Evolutionary conservation across 2,888 invertebrate species (phyloP), one percentile per base, ranked within the genome.

Genomic region (Drosophila quasianomalipes): DNA sequence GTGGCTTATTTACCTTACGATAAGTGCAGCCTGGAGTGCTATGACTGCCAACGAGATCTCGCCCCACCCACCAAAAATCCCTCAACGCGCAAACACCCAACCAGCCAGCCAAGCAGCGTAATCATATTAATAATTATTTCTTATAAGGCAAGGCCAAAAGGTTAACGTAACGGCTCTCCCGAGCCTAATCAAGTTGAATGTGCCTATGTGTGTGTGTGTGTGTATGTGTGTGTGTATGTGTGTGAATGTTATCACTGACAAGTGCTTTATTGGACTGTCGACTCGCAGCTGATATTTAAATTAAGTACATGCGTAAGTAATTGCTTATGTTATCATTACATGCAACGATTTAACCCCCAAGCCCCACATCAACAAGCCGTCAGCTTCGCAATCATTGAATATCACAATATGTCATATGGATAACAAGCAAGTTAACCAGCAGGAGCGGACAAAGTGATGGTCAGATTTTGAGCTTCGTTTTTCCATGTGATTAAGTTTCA

Each of bases 1-100:
- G 87, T 90, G 90, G 87, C 90, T 87, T 89, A 87, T 89, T 90
- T 87, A 86, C 87, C 90, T 89, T 82, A 86, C 80, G 88, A 88
- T 90, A 90, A 87, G 86, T 87, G 90, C 84, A 86, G 85, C 85
- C 90, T 82, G 79, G 88, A 85, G 85, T 85, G 83, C 79, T 74
- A 90, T 85, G 85, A 84, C 83, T 83, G 75, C 71, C 82, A 82
- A 78, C 69, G 55, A 71, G 57, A 37, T 2, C 54, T 37, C 26
- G 55, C 4, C n/a, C 54, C 78, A 54, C 47, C 61, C 67, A 35
- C 66, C n/a, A 33, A 60, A 28, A 28, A 47, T 47, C 47, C 51
- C 4, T 35, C 35, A 26, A 12, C 58, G n/a, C 30, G 28, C 37
- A 51, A 49, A 35, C 9, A 22, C 37, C 26, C 51, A n/a, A 4